Evolutionary conservation across 2,113 vertebrate species (phyloP).

Genomic region (Coreoperca whiteheadi): DNA sequence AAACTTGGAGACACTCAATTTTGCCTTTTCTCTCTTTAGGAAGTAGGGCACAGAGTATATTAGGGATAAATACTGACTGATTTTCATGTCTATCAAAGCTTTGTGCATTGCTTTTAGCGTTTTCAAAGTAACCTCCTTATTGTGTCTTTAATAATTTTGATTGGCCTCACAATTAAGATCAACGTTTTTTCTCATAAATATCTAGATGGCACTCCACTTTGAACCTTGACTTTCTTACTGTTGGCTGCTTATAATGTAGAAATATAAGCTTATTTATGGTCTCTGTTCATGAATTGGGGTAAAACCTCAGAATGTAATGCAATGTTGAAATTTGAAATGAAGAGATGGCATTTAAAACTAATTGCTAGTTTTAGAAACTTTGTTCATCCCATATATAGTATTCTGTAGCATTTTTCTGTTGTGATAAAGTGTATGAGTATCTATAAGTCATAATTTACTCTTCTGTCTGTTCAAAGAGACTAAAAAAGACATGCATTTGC

Average conservation of each 20-base stretch:
- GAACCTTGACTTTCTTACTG: not conserved
- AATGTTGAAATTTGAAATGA: not conserved
- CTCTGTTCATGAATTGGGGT: not conserved
- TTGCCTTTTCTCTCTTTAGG: not conserved
- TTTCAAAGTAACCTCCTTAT: not conserved
- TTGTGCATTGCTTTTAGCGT: not conserved
- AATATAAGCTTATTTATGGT: not conserved
- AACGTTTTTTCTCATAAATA: not conserved
- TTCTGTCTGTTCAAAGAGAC: slow-evolving; percentile 23
- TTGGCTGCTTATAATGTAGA: not conserved
- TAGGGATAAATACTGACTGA: slow-evolving; percentile 3
- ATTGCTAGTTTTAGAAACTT: slow-evolving; percentile 1
- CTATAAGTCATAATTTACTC: slow-evolving; percentile 1
- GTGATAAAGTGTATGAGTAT: not conserved
- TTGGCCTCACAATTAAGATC: not conserved
- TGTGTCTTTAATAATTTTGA: not conserved
- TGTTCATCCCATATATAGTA: not conserved
- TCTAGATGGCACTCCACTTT: not conserved
- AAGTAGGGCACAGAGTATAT: slow-evolving; percentile 8
- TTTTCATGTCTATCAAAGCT: not conserved
- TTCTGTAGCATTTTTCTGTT: not conserved
- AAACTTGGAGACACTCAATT: slow-evolving; percentile 3
- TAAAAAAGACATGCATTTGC: slow-evolving; percentile 28
- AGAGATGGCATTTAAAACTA: not conserved
- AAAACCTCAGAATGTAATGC: not conserved